A percentile compares a stretch with the other conserved stretches of the same genome.
These are phyloP conservation scores for Syrrhaptes paradoxus DNA, from an alignment of 2,113 vertebrate genomes.

Conservation along the genomic window DNA sequence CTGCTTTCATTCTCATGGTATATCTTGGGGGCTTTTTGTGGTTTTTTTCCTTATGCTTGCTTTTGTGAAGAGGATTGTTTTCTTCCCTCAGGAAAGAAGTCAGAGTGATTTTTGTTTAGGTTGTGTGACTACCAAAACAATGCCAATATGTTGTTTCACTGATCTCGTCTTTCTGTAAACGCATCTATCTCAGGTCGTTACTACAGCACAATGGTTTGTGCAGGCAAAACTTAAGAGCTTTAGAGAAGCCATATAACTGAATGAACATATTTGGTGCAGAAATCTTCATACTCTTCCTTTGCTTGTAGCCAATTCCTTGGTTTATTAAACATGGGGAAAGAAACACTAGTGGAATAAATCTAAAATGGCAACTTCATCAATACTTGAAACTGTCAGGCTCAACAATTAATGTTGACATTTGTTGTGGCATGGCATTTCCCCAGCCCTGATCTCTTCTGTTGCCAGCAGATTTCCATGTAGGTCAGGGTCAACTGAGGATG, in stretches of 20 bases:
- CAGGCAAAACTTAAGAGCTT: not conserved
- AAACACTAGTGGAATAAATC: not conserved
- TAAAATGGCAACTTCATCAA: not conserved
- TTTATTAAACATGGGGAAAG: not conserved
- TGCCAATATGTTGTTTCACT: not conserved
- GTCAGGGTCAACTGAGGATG: not conserved
- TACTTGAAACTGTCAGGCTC: not conserved
- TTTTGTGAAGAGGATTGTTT: not conserved
- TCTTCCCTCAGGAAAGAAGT: not conserved
- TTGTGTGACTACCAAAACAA: not conserved
- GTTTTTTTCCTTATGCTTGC: not conserved
- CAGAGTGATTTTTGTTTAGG: not conserved
- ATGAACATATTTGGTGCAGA: not conserved
- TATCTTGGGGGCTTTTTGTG: rapidly evolving
- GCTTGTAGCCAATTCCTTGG: not conserved
- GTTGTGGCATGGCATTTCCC: not conserved
- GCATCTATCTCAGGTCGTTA: not conserved
- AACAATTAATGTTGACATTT: not conserved
- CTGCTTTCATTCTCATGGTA: not conserved
- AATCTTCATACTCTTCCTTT: not conserved
- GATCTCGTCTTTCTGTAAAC: not conserved
- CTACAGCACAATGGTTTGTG: not conserved
- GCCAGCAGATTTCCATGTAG: not conserved
- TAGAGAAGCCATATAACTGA: not conserved
- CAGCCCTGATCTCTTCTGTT: not conserved